Conservation (phyloP, 2,888 invertebrate genomes). For the Rhaphigaster nebulosa region DNA sequence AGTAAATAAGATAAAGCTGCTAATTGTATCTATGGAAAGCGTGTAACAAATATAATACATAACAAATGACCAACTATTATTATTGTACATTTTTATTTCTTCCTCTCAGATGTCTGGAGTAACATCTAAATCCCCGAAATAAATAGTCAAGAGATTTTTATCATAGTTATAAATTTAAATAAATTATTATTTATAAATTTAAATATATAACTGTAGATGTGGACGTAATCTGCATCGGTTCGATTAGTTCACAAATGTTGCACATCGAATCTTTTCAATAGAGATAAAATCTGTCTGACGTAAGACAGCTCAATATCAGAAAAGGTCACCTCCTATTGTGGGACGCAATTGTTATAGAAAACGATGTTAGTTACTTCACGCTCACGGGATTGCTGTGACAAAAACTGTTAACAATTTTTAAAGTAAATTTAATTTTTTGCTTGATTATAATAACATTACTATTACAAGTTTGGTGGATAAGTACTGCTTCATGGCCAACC, state of each 20-base stretch:
- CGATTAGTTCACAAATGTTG: background rate
- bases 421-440: too few species aligned
- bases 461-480: too few species aligned
- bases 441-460: too few species aligned
- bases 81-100: background rate
- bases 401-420: background rate
- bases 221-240: background rate
- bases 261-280: background rate
- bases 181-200: background rate
- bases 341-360: background rate
- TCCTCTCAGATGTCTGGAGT: background rate
- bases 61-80: background rate
- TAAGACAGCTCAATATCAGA: background rate
- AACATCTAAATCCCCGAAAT: background rate
- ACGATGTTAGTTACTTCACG: background rate
- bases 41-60: background rate
- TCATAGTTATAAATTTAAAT: background rate
- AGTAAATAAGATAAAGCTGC: background rate
- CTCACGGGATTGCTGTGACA: background rate
- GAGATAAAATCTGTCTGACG: conserved; percentile 10
- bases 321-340: background rate
- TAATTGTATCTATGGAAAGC: background rate
- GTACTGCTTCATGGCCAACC: too few species aligned
- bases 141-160: background rate
- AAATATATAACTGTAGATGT: background rate